Evolutionary conservation across 2,113 vertebrate species (phyloP).

Genomic region (Pachypanchax playfairii): DNA sequence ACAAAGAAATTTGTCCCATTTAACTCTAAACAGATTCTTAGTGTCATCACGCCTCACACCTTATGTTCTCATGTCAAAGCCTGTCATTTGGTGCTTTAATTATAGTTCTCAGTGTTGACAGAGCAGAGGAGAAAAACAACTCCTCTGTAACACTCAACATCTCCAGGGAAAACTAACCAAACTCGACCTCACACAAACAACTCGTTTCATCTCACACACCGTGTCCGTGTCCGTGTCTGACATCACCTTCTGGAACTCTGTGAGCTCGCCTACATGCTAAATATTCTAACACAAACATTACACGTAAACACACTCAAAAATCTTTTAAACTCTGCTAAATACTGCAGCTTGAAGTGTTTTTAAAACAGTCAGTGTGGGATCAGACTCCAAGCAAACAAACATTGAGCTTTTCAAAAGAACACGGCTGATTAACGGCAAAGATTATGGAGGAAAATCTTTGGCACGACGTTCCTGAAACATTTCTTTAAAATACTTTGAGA

Average conservation of each 20-base stretch:
- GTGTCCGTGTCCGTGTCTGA: neutral
- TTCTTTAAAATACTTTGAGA: neutral
- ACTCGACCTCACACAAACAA: slow-evolving; percentile 2
- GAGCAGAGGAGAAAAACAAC: slow-evolving; percentile 31
- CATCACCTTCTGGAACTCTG: slow-evolving; percentile 1
- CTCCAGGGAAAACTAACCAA: neutral
- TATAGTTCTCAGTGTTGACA: slow-evolving; percentile 22
- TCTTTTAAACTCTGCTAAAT: neutral
- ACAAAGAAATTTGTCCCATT: neutral
- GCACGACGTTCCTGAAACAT: neutral
- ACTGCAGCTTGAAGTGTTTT: neutral
- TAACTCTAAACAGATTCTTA: neutral
- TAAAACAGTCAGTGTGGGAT: neutral
- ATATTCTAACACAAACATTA: neutral
- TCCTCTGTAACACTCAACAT: neutral
- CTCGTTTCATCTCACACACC: slow-evolving; percentile 8
- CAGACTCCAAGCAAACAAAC: neutral
- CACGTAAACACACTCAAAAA: neutral
- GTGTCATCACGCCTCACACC: slow-evolving; percentile 23
- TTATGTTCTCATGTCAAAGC: slow-evolving; percentile 22
- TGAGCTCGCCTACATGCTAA: neutral
- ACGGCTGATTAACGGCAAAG: too few species aligned
- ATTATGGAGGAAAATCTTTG: neutral
- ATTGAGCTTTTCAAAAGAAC: too few species aligned
- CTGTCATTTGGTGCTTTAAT: slow-evolving; percentile 22